Base-by-base conservation (phyloP, 2,888 invertebrate genomes). In the Callinectes sapidus region DNA sequence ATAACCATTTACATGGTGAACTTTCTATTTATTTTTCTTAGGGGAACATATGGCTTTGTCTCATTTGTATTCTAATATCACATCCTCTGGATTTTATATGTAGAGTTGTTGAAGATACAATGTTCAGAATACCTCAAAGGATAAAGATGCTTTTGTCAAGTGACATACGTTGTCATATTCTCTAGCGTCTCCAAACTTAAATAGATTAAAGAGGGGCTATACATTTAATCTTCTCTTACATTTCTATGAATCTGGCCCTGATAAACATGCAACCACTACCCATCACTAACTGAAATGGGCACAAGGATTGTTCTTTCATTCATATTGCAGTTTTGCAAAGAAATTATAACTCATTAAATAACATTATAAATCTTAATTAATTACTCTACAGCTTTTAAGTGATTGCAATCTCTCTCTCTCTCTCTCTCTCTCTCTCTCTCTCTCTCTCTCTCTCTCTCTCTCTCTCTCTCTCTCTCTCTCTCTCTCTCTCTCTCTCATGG, bases 81-180 rank as follows among this genome's bases (percentile, higher is more conserved):
- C 61, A 61, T 61, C 23, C 23, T 16, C 23, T 61, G 61, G 18
- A 61, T 5, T 61, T 61, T 61, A 71, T 6, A 28, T 28, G 0
- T 16, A 81, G 81, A 16, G 35, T 81, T 81, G 28, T 81, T 81
- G 2, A 35, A 18, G 13, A 13, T 81, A 16, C 13, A 35, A 28
- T 77, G 71, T 77, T 28, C 71, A 77, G 71, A 28, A 77, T 77
- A 77, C 71, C 28, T 16, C 81, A 35, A 71, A 28, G 81, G 81
- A 35, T 81, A 81, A 81, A 35, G 35, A 8, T 81, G 16, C 32
- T 81, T 81, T 16, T 14, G n/a, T 14, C 81, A 81, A 81, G 35
- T 81, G 13, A 81, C 14, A 32, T n/a, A 1, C 14, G n/a, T 23
- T 81, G 13, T 16, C 5, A n/a, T n/a, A n/a, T 35, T 81, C 6